phyloP scores from a whole-genome alignment of 2,888 invertebrate genomes.

The Troides helena region DNA sequence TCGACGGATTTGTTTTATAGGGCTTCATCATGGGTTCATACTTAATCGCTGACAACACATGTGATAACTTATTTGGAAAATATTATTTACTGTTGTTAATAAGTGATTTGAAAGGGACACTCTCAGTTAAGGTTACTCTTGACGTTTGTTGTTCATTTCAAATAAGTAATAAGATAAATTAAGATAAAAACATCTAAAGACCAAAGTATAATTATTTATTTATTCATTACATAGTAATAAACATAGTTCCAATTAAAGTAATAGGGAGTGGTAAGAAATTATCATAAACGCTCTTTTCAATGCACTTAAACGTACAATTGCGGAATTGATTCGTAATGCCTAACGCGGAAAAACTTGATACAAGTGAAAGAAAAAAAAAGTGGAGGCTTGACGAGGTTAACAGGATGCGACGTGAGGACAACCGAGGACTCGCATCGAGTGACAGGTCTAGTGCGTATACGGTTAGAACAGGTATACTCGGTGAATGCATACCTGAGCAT shows the following conservation, averaged over 20 bases:
- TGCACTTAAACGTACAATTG: conserved; percentile 39
- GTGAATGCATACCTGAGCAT: conserved; percentile 35
- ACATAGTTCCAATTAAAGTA: neutral
- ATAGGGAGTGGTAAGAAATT: neutral
- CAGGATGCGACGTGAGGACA: conserved; percentile 62
- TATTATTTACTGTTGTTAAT: too few species aligned
- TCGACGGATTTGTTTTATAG: too few species aligned
- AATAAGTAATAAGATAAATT: neutral
- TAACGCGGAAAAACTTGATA: conserved; percentile 53
- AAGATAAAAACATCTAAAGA: neutral
- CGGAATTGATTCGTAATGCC: conserved; percentile 27
- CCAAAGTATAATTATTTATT: neutral
- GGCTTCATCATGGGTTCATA: too few species aligned
- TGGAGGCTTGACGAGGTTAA: conserved; percentile 51
- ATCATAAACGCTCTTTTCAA: conserved; percentile 28
- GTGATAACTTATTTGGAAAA: too few species aligned
- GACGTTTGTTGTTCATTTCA: neutral
- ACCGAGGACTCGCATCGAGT: conserved; percentile 38
- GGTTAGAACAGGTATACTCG: conserved; percentile 38
- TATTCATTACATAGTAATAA: neutral
- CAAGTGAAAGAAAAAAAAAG: conserved; percentile 54
- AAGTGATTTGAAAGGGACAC: too few species aligned
- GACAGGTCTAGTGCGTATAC: conserved; percentile 43
- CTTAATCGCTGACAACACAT: too few species aligned
- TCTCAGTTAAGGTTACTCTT: too few species aligned